phyloP scores from a whole-genome alignment of 2,113 vertebrate genomes.

The Etia nguti region DNA sequence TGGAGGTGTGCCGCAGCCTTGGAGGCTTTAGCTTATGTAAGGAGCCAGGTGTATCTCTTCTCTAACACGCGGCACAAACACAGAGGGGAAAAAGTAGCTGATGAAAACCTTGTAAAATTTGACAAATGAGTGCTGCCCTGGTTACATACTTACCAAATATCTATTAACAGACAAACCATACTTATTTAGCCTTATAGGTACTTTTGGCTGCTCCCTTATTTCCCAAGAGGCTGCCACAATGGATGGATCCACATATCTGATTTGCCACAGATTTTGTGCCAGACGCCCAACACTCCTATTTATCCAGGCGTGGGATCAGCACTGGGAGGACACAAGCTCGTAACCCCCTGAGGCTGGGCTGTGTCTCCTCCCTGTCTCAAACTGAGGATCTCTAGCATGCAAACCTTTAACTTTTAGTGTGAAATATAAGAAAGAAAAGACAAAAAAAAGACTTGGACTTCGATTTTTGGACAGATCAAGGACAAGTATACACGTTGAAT shows the following conservation, averaged over 20 bases:
- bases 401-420: neutral
- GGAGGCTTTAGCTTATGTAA: slow-evolving; percentile 34
- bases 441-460: neutral
- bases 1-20: slow-evolving; percentile 26
- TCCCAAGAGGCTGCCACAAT: neutral
- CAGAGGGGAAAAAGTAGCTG: neutral
- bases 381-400: neutral
- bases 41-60: slow-evolving; percentile 56
- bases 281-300: neutral
- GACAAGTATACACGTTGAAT: neutral
- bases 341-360: neutral
- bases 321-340: neutral
- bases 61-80: neutral
- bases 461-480: neutral
- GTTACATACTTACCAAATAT: neutral
- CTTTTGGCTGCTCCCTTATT: neutral
- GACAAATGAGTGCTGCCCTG: neutral
- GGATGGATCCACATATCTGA: neutral
- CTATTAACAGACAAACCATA: neutral
- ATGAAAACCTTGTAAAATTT: neutral
- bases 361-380: neutral
- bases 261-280: neutral
- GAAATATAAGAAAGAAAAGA: neutral
- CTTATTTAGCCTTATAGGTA: neutral
- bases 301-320: neutral